These are phyloP conservation scores for Neogobius melanostomus DNA, from an alignment of 2,113 vertebrate species.

Conservation along the genomic window DNA sequence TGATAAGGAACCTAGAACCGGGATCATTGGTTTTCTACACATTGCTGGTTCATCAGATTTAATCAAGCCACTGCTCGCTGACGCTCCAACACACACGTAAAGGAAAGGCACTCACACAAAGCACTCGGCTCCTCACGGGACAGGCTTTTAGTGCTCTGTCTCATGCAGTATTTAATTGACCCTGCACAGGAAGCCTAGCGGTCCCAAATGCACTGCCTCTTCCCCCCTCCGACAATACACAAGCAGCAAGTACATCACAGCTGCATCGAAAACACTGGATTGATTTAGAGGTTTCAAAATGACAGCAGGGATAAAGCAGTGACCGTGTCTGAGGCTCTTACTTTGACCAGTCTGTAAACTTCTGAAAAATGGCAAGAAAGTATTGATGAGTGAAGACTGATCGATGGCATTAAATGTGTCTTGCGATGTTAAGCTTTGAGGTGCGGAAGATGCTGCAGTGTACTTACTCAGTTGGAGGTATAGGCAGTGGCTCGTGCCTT, in stretches of 20 bases:
- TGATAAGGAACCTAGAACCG: conserved; percentile 34
- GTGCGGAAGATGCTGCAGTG: conserved; percentile 32
- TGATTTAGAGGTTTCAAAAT: conserved; percentile 37
- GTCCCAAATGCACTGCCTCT: conserved; percentile 76
- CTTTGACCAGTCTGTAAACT: conserved; percentile 16
- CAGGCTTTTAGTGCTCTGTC: conserved; percentile 83
- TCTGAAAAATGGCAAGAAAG: conserved; percentile 42
- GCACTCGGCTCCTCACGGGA: conserved; percentile 75
- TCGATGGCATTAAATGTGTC: not conserved
- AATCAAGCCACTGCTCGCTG: conserved; percentile 74
- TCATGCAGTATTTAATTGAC: conserved; percentile 86
- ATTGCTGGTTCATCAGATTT: conserved; percentile 77
- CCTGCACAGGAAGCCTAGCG: conserved; percentile 79
- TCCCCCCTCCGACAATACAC: conserved; percentile 50
- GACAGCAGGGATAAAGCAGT: conserved; percentile 38
- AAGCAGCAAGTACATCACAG: conserved; percentile 52
- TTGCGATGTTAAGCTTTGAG: conserved; percentile 15
- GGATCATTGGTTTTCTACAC: conserved; percentile 56
- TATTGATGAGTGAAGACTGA: not conserved
- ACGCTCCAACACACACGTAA: conserved; percentile 42
- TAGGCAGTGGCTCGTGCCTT: conserved; percentile 51
- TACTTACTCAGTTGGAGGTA: conserved; percentile 79
- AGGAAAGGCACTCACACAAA: conserved; percentile 56
- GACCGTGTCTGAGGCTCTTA: not conserved
- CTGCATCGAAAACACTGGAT: conserved; percentile 41